Evolutionary conservation across 2,888 invertebrate genomes (phyloP), one percentile per base, ranked within the genome.

Genomic region (Eupithecia subumbrata): DNA sequence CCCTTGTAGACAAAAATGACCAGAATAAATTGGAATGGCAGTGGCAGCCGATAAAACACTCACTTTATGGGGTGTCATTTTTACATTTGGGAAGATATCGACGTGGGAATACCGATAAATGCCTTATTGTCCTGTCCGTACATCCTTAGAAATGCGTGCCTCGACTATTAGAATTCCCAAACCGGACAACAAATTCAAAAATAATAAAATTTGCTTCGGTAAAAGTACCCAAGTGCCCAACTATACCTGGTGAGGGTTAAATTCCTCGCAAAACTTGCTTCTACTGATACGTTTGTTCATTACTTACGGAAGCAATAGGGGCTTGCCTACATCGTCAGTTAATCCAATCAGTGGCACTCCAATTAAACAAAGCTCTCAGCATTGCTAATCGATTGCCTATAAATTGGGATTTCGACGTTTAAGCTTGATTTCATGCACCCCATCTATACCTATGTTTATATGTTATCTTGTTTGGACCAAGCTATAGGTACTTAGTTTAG

Each of bases 51-150:
- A 95, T 94, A 94, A 95, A 94, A 94, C 92, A 94, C 90, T 93
- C 91, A 91, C 89, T 94, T 94, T 95, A 95, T 94, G 91, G 94
- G 93, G 94, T 95, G 95, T 94, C 94, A 94, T 94, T 94, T 94
- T 94, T 94, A 95, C 94, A 94, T 94, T 93, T 90, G 90, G 90
- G 85, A 88, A 88, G 86, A 91, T 88, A 90, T 90, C 90, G 89
- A 90, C 89, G 90, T 91, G 92, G 90, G 92, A 91, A 90, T 88
- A 89, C 85, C 84, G 88, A 91, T 88, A 90, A 88, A 85, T 87
- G 87, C 78, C 86, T 88, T 87, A 88, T 87, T 86, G 79, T 81
- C 67, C 67, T 74, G 76, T 74, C 74, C 14, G 68, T 76, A 75
- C 84, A 75, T 78, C 76, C 73, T 66, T 71, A 8, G 18, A 68